phyloP scores from a whole-genome alignment of 1,140 invertebrate species.

The Stratiolaelaps scimitus region DNA sequence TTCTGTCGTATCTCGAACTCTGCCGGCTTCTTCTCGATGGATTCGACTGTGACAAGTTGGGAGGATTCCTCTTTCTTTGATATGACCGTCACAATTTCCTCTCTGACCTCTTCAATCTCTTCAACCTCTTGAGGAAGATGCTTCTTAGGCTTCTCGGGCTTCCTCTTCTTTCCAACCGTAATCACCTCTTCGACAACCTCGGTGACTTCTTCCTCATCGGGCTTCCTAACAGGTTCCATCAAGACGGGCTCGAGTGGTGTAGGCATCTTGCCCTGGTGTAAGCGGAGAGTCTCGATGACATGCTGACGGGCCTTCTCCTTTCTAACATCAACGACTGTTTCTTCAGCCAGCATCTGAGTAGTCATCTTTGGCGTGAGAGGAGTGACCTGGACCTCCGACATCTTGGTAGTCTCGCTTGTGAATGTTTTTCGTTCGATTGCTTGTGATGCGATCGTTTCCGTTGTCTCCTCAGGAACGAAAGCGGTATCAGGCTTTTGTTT shows the following conservation, averaged over 20 bases:
- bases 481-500: slow-evolving; percentile 31
- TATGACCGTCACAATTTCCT: not conserved
- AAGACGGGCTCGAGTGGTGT: not conserved
- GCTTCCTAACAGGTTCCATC: slow-evolving; percentile 11
- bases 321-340: no score
- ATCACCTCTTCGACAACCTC: slow-evolving; percentile 24
- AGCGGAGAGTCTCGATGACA: no score
- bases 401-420: no score
- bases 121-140: not conserved
- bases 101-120: slow-evolving; percentile 9
- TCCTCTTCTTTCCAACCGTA: slow-evolving; percentile 21
- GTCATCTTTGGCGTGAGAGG: no score
- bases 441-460: no score
- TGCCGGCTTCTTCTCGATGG: slow-evolving; percentile 22
- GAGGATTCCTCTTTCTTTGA: slow-evolving; percentile 1
- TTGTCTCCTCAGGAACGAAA: no score
- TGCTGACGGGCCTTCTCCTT: no score
- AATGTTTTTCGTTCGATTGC: no score
- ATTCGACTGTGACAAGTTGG: not conserved
- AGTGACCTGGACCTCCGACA: no score
- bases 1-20: slow-evolving; percentile 17
- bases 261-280: no score
- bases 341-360: no score
- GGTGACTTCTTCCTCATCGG: slow-evolving; percentile 29
- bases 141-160: slow-evolving; percentile 29